Conservation (phyloP, 2,888 invertebrate genomes). For the Eupithecia subfuscata region DNA sequence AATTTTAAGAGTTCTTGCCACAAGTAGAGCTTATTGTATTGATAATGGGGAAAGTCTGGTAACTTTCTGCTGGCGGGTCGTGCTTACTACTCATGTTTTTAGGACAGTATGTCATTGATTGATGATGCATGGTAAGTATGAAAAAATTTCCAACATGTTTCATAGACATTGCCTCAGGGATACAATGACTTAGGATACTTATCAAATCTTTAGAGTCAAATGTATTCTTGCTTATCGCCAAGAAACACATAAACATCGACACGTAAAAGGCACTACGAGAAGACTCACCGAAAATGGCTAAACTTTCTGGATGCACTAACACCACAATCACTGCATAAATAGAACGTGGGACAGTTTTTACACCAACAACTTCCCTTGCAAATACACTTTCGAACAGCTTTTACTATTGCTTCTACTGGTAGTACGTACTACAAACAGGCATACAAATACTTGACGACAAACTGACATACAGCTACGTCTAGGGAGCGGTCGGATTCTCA, state of each 20-base stretch:
- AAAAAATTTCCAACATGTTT: conserved; percentile 27
- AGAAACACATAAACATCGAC: conserved; percentile 58
- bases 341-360: conserved; percentile 79
- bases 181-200: conserved; percentile 36
- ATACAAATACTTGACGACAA: conserved; percentile 80
- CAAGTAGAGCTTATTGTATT: conserved; percentile 5
- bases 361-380: conserved; percentile 72
- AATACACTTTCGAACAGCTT: conserved; percentile 83
- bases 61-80: conserved; percentile 2
- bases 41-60: conserved; percentile 3
- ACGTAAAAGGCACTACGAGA: conserved; percentile 68
- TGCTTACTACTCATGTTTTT: conserved; percentile 37
- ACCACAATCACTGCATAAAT: conserved; percentile 69
- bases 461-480: conserved; percentile 73
- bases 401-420: conserved; percentile 78
- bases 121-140: conserved; percentile 18
- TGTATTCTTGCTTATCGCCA: conserved; percentile 49
- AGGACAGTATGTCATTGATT: conserved; percentile 42
- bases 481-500: conserved; percentile 81
- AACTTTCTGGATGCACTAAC: conserved; percentile 68
- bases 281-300: conserved; percentile 80
- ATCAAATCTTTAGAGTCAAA: conserved; percentile 46
- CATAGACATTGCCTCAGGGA: conserved; percentile 23
- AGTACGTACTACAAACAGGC: conserved; percentile 77
- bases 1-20: background rate